Conservation (phyloP, 1,140 invertebrate species). For the Achatina immaculata region DNA sequence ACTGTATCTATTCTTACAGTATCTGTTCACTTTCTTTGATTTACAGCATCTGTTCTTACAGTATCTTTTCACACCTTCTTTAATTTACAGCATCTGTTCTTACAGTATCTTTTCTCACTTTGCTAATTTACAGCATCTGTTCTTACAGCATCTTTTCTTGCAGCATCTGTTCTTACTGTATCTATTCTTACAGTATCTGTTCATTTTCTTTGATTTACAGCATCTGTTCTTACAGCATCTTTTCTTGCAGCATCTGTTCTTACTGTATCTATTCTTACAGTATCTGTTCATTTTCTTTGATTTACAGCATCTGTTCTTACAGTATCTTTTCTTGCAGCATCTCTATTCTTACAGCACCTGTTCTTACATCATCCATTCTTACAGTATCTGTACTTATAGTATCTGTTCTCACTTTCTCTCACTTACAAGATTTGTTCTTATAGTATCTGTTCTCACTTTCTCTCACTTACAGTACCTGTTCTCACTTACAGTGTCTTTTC, state of each 20-base stretch:
- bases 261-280: not conserved
- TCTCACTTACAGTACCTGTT: too few species aligned
- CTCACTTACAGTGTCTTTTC: too few species aligned
- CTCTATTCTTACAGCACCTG: too few species aligned
- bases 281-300: not conserved
- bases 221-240: not conserved
- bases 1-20: not conserved
- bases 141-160: not conserved
- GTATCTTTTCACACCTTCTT: too few species aligned
- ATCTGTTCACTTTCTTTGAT: not conserved
- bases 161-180: not conserved
- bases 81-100: too few species aligned
- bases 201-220: not conserved
- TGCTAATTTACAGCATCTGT: not conserved
- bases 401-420: too few species aligned
- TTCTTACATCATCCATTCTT: too few species aligned
- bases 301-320: not conserved
- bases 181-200: not conserved
- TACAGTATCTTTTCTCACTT: too few species aligned
- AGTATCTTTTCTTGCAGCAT: too few species aligned
- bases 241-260: not conserved
- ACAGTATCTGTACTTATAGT: too few species aligned
- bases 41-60: not conserved
- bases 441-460: too few species aligned
- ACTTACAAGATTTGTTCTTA: too few species aligned